Conservation (phyloP, 2,797 vertebrate genomes). For the Staurois parvus region DNA sequence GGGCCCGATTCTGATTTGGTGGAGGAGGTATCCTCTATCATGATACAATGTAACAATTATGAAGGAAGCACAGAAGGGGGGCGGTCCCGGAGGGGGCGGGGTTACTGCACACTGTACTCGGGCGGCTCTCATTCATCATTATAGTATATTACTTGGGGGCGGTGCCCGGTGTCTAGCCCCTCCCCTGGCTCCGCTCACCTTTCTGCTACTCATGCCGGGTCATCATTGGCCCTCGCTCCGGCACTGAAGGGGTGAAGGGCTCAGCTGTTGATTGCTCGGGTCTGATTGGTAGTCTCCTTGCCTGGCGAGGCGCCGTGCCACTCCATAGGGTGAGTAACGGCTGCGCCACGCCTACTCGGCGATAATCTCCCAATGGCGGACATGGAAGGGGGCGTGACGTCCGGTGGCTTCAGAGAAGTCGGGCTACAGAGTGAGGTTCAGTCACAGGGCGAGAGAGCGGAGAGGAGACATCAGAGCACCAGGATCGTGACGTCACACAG, state of each 20-base stretch:
- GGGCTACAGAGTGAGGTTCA: background rate
- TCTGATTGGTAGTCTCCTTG: conserved; percentile 48
- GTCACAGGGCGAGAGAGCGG: background rate
- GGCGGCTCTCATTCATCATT: no score
- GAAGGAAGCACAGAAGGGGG: no score
- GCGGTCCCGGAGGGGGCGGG: no score
- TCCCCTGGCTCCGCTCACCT: background rate
- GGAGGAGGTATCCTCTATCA: no score
- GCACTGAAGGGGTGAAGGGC: background rate
- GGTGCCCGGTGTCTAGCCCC: no score
- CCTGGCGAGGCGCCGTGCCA: conserved; percentile 19
- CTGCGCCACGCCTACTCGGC: background rate
- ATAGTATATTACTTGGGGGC: no score
- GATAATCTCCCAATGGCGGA: background rate
- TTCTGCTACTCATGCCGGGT: background rate
- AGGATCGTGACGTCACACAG: background rate
- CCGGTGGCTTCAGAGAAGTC: background rate
- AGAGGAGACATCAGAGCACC: background rate
- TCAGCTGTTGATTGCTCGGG: background rate
- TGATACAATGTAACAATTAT: no score
- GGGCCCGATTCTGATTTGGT: no score
- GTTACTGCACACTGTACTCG: no score
- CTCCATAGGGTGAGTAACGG: background rate
- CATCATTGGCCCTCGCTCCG: background rate
- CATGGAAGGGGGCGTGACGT: background rate